Base-by-base conservation (phyloP, 1,140 invertebrate genomes). In the Drosophila burlai region DNA sequence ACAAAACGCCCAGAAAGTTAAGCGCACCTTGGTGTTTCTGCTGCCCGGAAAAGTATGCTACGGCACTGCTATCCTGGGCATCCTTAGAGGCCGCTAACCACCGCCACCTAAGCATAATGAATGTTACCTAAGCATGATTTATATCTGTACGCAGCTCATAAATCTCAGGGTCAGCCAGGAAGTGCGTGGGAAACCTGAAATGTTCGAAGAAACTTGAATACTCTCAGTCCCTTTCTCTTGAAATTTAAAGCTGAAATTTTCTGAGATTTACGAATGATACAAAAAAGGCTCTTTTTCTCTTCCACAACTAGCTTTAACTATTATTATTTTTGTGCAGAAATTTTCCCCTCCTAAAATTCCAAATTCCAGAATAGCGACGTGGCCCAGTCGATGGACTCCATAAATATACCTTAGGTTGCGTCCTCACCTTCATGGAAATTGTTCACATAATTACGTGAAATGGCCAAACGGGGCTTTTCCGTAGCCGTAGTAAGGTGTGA, bases 121-220 rank as follows among this genome's bases (percentile, higher is more conserved):
- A 89, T 83, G 84, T 74, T 73, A 87, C 81, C 77, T 81, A 84
- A 90, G 78, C 81, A 84, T 90, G 84, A 89, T 89, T 90, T 89
- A 89, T 89, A 58, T 62, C 31, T 49, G 47, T 54, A 75, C 59
- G 45, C 62, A 84, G 77, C 66, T 62, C 81, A 87, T 87, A 87
- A 87, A 87, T 87, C 78, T 83, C 55, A 36, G 68, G 45, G 57
- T 45, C 67, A 52, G 68, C 16, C 29, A 47, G 42, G 66, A 78
- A 61, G 31, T 57, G 55, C 42, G 16, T n/a, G 21, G 11, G 21
- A 36, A 36, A 8, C 18, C 0, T 38, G 11, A 5, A 40, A 26
- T 3, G 0, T 29, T 3, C 2, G n/a, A 5, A 16, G 18, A 57
- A 49, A 21, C 11, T 2, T 1, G n/a, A 64, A 69, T 63, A 50